Conservation (phyloP, 2,113 vertebrate species). For the Pao palembangensis region DNA sequence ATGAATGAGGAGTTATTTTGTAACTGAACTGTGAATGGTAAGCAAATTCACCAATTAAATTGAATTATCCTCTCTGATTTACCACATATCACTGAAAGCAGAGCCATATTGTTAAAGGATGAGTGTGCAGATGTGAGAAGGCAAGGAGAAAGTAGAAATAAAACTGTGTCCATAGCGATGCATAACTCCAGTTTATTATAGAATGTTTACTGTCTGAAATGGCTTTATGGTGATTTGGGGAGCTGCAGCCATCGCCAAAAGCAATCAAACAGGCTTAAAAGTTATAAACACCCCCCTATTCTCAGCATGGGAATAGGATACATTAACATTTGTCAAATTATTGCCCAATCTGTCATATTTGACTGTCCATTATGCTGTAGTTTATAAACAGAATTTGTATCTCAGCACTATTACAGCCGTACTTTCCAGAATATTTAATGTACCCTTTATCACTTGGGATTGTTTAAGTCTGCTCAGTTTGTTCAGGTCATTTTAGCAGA, state of each 20-base stretch:
- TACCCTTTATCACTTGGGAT: background rate
- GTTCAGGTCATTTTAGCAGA: background rate
- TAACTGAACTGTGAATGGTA: too few relatives aligned
- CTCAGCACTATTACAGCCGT: too few relatives aligned
- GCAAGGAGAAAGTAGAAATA: background rate
- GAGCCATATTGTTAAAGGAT: background rate
- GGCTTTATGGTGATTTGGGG: background rate
- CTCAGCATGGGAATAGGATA: background rate
- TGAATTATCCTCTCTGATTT: background rate
- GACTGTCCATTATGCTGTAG: background rate
- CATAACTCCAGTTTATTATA: conserved; percentile 1
- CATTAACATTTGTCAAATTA: background rate
- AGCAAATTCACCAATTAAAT: too few relatives aligned
- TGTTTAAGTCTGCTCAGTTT: background rate
- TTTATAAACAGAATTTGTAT: background rate
- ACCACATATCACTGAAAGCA: conserved; percentile 1
- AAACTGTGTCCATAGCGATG: background rate
- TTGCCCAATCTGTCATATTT: background rate
- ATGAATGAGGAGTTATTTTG: too few relatives aligned
- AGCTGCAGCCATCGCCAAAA: background rate
- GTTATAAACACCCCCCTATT: background rate
- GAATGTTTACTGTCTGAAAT: background rate
- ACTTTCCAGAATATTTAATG: too few relatives aligned
- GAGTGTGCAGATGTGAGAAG: background rate
- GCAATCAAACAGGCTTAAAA: background rate